Evolutionary conservation across 1,140 invertebrate species (phyloP).

Genomic region (Drosophila kepulauana): DNA sequence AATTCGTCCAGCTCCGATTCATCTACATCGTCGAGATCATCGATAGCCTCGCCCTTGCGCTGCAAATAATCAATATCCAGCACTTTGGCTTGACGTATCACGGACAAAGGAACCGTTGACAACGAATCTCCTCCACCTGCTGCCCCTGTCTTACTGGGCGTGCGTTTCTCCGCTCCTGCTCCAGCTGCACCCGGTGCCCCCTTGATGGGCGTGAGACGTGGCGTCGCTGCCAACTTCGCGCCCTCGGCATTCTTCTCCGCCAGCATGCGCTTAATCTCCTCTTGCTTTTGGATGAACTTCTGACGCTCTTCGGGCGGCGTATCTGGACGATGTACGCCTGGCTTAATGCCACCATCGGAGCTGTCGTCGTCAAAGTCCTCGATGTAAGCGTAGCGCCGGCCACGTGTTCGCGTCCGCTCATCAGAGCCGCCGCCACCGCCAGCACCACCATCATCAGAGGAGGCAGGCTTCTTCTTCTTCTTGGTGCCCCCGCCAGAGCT

Average conservation of each 20-base stretch:
- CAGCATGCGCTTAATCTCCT: conserved; percentile 84
- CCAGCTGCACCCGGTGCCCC: conserved; percentile 17
- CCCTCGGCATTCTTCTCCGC: conserved; percentile 84
- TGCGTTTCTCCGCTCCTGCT: conserved; percentile 52
- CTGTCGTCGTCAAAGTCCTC: conserved; percentile 85
- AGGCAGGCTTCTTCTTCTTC: conserved; percentile 61
- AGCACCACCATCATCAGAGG: conserved; percentile 63
- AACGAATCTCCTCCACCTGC: conserved; percentile 60
- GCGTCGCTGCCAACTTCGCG: conserved; percentile 80
- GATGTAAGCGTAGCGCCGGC: conserved; percentile 90
- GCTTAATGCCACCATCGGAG: conserved; percentile 87
- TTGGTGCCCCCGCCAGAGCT: conserved; percentile 27
- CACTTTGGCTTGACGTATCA: conserved; percentile 84
- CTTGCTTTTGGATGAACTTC: conserved; percentile 83
- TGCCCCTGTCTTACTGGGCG: conserved; percentile 55
- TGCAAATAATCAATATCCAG: conserved; percentile 83
- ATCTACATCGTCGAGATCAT: conserved; percentile 70
- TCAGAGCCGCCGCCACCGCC: conserved; percentile 85
- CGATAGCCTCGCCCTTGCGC: conserved; percentile 78
- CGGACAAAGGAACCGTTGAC: conserved; percentile 79
- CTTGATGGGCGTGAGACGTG: conserved; percentile 77
- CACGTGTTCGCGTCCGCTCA: conserved; percentile 88
- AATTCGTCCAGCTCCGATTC: conserved; percentile 79
- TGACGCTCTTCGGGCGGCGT: conserved; percentile 84
- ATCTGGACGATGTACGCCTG: conserved; percentile 79